Evolutionary conservation across 2,113 vertebrate species (phyloP).

Genomic region (Polypterus bichir): DNA sequence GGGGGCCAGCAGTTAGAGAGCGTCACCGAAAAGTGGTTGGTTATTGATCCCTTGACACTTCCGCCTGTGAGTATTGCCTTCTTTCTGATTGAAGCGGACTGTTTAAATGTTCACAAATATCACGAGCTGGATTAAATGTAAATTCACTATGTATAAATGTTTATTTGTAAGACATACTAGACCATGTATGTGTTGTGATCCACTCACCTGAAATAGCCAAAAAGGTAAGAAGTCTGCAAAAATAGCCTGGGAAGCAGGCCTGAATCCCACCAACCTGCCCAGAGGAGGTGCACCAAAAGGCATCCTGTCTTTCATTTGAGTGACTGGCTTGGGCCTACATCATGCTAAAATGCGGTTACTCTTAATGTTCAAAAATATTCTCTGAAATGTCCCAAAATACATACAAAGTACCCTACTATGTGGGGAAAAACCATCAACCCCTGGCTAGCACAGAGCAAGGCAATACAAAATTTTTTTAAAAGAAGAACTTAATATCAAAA

Average conservation of each 20-base stretch:
- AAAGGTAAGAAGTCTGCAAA: not conserved
- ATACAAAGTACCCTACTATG: too few species aligned
- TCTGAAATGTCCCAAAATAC: too few species aligned
- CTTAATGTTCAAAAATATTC: too few species aligned
- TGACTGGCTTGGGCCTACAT: too few species aligned
- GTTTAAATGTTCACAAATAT: conserved; percentile 16
- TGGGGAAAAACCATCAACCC: too few species aligned
- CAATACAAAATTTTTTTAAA: too few species aligned
- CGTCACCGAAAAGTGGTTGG: conserved; percentile 70
- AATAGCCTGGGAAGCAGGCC: not conserved
- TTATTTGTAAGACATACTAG: not conserved
- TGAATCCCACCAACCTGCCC: not conserved
- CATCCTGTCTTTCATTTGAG: too few species aligned
- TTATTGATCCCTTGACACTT: conserved; percentile 47
- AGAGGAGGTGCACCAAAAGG: too few species aligned
- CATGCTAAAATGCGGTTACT: too few species aligned
- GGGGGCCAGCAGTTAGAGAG: conserved; percentile 62
- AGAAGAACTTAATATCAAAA: too few species aligned
- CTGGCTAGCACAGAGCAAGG: too few species aligned
- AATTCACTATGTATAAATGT: not conserved
- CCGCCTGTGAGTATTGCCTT: conserved; percentile 24
- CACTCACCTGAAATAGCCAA: not conserved
- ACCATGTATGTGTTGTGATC: not conserved
- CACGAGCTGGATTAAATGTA: conserved; percentile 12
- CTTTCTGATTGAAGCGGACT: conserved; percentile 19